phyloP scores from a whole-genome alignment of 2,888 invertebrate genomes.

The Chouioia cunea region DNA sequence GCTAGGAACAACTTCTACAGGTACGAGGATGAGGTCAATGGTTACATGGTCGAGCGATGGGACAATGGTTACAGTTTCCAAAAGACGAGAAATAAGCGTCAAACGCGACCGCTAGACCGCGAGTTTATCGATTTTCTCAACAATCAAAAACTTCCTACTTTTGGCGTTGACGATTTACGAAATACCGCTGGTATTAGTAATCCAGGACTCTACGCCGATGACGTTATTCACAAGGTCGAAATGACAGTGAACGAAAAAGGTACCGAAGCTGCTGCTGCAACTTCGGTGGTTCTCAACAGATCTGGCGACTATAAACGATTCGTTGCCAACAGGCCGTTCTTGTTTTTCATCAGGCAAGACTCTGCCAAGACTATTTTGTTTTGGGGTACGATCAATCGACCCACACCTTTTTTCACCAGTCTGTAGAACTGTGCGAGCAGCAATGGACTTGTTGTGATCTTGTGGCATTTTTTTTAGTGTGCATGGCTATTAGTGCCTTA shows the following conservation, averaged over 20 bases:
- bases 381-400: constrained; percentile 78
- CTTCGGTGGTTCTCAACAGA: constrained; percentile 72
- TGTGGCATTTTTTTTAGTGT: neutral
- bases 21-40: constrained; percentile 55
- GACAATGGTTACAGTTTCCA: constrained; percentile 55
- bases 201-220: constrained; percentile 75
- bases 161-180: constrained; percentile 60
- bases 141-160: constrained; percentile 53
- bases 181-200: constrained; percentile 68
- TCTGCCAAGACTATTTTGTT: constrained; percentile 77
- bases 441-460: neutral
- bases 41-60: constrained; percentile 60
- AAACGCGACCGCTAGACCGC: constrained; percentile 55
- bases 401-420: constrained; percentile 60
- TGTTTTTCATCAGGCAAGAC: constrained; percentile 81
- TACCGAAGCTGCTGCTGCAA: constrained; percentile 80
- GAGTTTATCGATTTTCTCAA: constrained; percentile 56
- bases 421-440: neutral
- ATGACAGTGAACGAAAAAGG: constrained; percentile 78
- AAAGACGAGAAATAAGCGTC: constrained; percentile 51
- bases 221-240: constrained; percentile 77
- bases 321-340: constrained; percentile 78
- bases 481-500: no score
- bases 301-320: constrained; percentile 70
- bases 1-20: constrained; percentile 52